Evolutionary conservation across 2,113 vertebrate species (phyloP), one percentile per base, ranked within the genome.

Genomic region (Archilochus colubris): DNA sequence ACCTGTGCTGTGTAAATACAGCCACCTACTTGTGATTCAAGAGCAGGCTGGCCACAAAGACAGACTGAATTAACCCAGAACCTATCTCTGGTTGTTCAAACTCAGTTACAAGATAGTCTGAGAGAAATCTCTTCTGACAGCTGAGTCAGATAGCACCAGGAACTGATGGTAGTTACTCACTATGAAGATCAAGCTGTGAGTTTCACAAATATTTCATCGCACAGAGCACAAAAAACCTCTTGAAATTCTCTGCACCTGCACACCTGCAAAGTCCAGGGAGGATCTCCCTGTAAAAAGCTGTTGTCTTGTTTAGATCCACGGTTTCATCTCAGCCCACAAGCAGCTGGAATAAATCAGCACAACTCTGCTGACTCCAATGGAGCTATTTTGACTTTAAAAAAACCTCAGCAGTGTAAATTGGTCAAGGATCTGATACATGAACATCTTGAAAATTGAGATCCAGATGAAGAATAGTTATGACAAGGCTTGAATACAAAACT

Each of bases 131-230:
- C 25, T 79, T 91, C 53, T 61, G 81, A 53, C 63, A 76, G 63
- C 46, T 82, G 63, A 88, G 62, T 76, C 67, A 69, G 48, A 81
- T 43, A 85, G 33, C 36, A 87, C 48, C 12, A 68, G 38, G 44
- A 83, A 84, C 48, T 83, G 36, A 89, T 38, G 46, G 30, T 7
- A 77, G 69, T 50, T 77, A 46, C 54, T 91, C 2, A 2, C 77
- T 61, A 22, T 76, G 78, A 89, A 76, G 74, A 82, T 79, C 44
- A 91, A 94, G 54, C 66, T 68, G 36, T 64, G 69, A n/a, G 50
- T 86, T 66, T 91, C 83, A 91, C 74, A 84, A 88, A 86, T 78
- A 78, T 89, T 93, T 95, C 84, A 75, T 73, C 20, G 4, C 10
- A 15, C 16, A 40, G 12, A 79, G 46, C 50, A 79, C 21, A 61